These are phyloP conservation scores for Varanus salvator DNA, from an alignment of 2,113 vertebrate species.

Conservation along the genomic window DNA sequence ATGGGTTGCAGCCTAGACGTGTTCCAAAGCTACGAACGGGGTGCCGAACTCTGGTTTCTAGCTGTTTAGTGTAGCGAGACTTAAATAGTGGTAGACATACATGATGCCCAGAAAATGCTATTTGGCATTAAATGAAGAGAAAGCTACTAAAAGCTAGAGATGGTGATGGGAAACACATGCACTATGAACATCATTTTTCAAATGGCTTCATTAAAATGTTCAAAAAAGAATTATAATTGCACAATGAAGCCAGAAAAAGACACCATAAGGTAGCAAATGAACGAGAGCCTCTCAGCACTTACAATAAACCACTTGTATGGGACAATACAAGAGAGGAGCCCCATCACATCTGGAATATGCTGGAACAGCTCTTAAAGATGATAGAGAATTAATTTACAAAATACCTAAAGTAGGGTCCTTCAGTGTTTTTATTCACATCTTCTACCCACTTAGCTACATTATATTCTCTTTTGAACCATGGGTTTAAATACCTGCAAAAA, in stretches of 20 bases:
- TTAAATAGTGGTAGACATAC: constrained; percentile 76
- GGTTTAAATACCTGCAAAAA: constrained; percentile 99
- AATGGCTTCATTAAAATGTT: constrained; percentile 80
- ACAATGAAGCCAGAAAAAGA: constrained; percentile 76
- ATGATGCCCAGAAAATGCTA: constrained; percentile 80
- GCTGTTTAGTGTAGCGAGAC: constrained; percentile 65
- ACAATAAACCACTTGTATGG: constrained; percentile 77
- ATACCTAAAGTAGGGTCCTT: constrained; percentile 99
- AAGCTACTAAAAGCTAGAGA: constrained; percentile 82
- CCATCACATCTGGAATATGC: constrained; percentile 74
- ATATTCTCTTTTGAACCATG: constrained; percentile 98
- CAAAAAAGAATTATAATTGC: constrained; percentile 75
- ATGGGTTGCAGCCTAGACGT: constrained; percentile 30
- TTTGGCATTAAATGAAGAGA: constrained; percentile 80
- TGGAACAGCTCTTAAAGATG: constrained; percentile 77
- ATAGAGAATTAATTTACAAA: constrained; percentile 86
- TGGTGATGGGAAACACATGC: constrained; percentile 79
- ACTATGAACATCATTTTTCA: constrained; percentile 74
- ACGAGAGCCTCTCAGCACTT: constrained; percentile 73
- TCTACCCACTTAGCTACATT: constrained; percentile 99
- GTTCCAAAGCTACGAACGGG: constrained; percentile 50
- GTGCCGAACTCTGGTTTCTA: constrained; percentile 65
- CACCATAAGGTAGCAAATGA: constrained; percentile 80
- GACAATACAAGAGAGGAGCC: constrained; percentile 78
- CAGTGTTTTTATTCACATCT: constrained; percentile 99